These are phyloP conservation scores for Dorcus parallelipipedus DNA, from an alignment of 2,888 invertebrate genomes.

Conservation along the genomic window DNA sequence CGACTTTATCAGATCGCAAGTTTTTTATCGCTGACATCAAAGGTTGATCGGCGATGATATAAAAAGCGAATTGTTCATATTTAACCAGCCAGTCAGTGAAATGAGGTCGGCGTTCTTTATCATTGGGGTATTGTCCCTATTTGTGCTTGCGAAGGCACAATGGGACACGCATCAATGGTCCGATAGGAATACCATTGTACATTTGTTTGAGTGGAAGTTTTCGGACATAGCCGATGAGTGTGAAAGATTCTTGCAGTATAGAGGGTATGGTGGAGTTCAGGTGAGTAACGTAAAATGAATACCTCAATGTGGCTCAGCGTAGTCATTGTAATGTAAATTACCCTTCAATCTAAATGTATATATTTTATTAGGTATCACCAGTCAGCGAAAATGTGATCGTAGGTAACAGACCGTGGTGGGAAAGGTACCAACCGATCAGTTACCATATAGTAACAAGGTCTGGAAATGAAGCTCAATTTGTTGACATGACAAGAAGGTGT, in stretches of 20 bases:
- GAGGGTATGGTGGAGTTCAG: conserved; percentile 72
- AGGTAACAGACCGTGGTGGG: conserved; percentile 75
- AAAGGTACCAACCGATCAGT: conserved; percentile 84
- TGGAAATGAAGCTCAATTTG: conserved; percentile 70
- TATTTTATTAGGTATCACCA: conserved; percentile 62
- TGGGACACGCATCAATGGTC: conserved; percentile 31
- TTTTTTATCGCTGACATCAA: too few species aligned
- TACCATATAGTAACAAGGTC: conserved; percentile 74
- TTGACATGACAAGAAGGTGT: conserved; percentile 74
- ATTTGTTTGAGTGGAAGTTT: conserved; percentile 82
- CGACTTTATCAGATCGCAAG: too few species aligned
- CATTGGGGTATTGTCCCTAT: too few species aligned
- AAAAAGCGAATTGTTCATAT: too few species aligned
- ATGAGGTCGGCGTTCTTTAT: too few species aligned
- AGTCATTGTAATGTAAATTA: too few species aligned
- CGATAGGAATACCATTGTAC: conserved; percentile 65
- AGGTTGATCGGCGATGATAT: too few species aligned
- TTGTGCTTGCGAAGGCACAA: neutral
- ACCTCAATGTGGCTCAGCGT: too few species aligned
- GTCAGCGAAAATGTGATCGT: conserved; percentile 66
- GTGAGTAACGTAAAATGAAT: conserved; percentile 41
- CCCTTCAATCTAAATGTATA: too few species aligned
- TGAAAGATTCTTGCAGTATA: conserved; percentile 68
- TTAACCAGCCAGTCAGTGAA: too few species aligned
- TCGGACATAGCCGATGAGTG: conserved; percentile 76